Conservation (phyloP, 1,140 invertebrate species). For the Nephila pilipes region DNA sequence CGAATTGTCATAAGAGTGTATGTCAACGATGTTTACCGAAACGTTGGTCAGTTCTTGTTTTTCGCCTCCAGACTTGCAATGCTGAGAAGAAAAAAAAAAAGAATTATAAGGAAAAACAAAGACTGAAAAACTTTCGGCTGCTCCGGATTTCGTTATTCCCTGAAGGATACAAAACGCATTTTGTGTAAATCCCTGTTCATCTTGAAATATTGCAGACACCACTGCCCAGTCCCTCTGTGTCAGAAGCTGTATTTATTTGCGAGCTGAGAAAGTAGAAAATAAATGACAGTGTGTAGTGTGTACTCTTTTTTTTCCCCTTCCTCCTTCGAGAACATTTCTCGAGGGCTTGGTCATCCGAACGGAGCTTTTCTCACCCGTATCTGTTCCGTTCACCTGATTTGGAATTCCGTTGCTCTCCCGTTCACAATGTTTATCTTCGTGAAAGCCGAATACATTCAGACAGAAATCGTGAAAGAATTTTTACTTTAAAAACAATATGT, state of each 20-base stretch:
- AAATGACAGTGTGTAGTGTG: neutral
- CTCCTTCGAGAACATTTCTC: no score
- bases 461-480: no score
- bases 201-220: conserved; percentile 25
- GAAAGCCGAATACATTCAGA: no score
- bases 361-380: neutral
- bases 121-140: neutral
- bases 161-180: conserved; percentile 14
- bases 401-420: neutral
- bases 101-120: neutral
- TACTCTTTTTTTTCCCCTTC: no score
- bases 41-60: no score
- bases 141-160: neutral
- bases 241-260: neutral
- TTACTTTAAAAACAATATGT: no score
- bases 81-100: neutral
- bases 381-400: neutral
- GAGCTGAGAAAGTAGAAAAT: neutral
- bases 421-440: no score
- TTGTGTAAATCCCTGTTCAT: conserved; percentile 34
- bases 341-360: neutral
- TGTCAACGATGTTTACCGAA: no score
- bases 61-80: no score
- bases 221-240: neutral
- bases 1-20: no score